A percentile compares a stretch with the other conserved stretches of the same genome.
Conservation (phyloP, 2,888 invertebrate genomes). For the Myopa tessellatipennis region DNA sequence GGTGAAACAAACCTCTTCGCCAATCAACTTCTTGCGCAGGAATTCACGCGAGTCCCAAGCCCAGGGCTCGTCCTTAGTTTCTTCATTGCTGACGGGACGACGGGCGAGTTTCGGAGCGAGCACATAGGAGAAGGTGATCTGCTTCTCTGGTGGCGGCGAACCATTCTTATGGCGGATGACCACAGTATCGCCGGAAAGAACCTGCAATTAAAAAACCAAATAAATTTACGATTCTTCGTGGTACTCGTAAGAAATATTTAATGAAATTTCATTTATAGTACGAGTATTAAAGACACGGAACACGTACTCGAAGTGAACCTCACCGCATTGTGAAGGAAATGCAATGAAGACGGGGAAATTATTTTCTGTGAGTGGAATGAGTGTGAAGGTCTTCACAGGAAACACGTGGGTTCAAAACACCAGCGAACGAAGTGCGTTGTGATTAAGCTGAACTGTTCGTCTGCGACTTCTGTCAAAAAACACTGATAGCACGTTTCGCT, state of each 20-base stretch:
- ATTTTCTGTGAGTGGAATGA: no score
- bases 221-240: not conserved
- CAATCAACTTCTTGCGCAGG: slow-evolving; percentile 90
- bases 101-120: slow-evolving; percentile 91
- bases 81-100: slow-evolving; percentile 74
- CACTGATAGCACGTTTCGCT: not conserved
- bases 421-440: slow-evolving; percentile 16
- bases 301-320: no score
- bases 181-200: slow-evolving; percentile 95
- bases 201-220: slow-evolving; percentile 71
- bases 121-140: slow-evolving; percentile 89
- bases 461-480: not conserved
- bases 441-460: not conserved
- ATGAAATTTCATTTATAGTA: no score
- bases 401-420: slow-evolving; percentile 27
- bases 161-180: slow-evolving; percentile 87
- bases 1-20: slow-evolving; percentile 88
- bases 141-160: slow-evolving; percentile 93
- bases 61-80: slow-evolving; percentile 89
- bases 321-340: no score
- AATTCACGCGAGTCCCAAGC: slow-evolving; percentile 99
- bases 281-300: no score
- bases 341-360: no score
- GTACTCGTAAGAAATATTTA: no score
- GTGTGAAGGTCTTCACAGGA: not conserved